Evolutionary conservation across 1,140 invertebrate species (phyloP).

Genomic region (Dendrolimus punctatus): DNA sequence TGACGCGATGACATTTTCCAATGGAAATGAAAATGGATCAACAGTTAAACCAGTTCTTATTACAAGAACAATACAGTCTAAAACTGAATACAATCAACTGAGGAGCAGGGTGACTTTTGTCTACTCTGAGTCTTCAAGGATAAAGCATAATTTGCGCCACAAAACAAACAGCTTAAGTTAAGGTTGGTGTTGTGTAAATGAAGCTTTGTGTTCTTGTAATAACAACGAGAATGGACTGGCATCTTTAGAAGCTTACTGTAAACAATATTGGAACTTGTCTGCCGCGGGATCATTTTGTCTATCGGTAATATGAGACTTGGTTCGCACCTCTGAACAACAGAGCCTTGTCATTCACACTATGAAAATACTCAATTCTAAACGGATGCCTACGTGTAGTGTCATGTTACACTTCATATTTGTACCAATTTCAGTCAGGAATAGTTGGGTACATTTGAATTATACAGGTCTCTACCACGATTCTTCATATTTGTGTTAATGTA

Average conservation of each 20-base stretch:
- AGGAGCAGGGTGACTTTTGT: slow-evolving; percentile 50
- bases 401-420: slow-evolving; percentile 31
- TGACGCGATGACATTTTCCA: slow-evolving; percentile 63
- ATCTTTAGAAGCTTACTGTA: slow-evolving; percentile 11
- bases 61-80: slow-evolving; percentile 34
- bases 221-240: slow-evolving; percentile 19
- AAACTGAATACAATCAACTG: slow-evolving; percentile 22
- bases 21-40: slow-evolving; percentile 39
- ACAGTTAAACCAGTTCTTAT: slow-evolving; percentile 27
- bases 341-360: slow-evolving; percentile 50
- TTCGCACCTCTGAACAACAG: slow-evolving; percentile 66
- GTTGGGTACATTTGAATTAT: too few species aligned
- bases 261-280: slow-evolving; percentile 26
- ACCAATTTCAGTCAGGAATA: not conserved
- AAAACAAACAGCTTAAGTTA: slow-evolving; percentile 29
- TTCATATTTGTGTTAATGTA: not conserved
- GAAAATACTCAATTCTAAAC: slow-evolving; percentile 23
- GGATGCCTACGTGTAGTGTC: slow-evolving; percentile 31
- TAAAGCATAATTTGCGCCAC: slow-evolving; percentile 43
- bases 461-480: too few species aligned
- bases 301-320: slow-evolving; percentile 66
- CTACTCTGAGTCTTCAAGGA: slow-evolving; percentile 61
- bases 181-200: slow-evolving; percentile 16
- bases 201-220: slow-evolving; percentile 18
- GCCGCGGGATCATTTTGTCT: slow-evolving; percentile 59